phyloP scores from a whole-genome alignment of 2,888 invertebrate genomes.

The Poecilus cupreus region DNA sequence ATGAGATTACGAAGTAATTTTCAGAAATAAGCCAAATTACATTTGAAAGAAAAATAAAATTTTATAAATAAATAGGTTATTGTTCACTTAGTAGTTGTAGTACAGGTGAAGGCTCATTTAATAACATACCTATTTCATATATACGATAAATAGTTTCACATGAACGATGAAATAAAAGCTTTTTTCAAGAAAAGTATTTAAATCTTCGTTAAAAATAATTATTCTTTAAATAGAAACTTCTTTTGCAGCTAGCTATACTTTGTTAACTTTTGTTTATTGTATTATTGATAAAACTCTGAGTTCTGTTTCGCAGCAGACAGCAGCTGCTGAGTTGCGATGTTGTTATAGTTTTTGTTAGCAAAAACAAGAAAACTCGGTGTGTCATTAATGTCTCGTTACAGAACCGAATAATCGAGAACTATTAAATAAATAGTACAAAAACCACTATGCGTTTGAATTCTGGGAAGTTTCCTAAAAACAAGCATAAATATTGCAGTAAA shows the following conservation, averaged over 20 bases:
- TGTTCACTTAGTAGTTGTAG: too few relatives aligned
- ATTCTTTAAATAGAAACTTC: background rate
- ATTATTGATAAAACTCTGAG: slow-evolving; percentile 29
- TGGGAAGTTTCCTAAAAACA: too few relatives aligned
- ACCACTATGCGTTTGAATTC: background rate
- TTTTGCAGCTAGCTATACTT: background rate
- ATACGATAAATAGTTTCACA: too few relatives aligned
- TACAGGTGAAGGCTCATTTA: too few relatives aligned
- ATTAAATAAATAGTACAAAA: background rate
- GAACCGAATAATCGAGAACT: background rate
- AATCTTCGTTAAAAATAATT: slow-evolving; percentile 17
- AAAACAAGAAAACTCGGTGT: slow-evolving; percentile 21
- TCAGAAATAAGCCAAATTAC: too few relatives aligned
- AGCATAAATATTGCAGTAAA: too few relatives aligned
- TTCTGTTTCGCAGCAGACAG: background rate
- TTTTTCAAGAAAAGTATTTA: background rate
- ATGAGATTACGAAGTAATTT: too few relatives aligned
- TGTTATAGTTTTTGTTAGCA: slow-evolving; percentile 19
- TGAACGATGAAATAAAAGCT: too few relatives aligned
- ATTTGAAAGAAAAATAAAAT: too few relatives aligned
- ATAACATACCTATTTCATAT: too few relatives aligned
- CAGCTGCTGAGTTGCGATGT: background rate
- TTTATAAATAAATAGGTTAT: too few relatives aligned
- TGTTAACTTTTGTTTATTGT: slow-evolving; percentile 23
- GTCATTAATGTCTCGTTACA: slow-evolving; percentile 14